Evolutionary conservation across 2,113 vertebrate genomes (phyloP), one percentile per base, ranked within the genome.

Genomic region (Holacanthus passer): DNA sequence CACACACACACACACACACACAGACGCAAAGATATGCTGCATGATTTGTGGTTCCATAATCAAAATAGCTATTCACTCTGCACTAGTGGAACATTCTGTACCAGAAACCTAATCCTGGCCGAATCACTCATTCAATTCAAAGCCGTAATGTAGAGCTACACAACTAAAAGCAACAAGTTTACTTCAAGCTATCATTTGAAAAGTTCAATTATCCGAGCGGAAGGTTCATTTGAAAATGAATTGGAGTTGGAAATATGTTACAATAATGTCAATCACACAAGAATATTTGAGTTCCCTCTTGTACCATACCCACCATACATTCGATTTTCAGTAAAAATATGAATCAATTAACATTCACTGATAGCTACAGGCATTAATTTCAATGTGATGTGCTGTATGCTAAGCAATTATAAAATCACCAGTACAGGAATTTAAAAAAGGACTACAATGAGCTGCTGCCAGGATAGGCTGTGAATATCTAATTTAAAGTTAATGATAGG

Each of bases 11-110:
- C 53, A 78, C 14, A 74, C 24, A 56, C 29, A 56, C 24, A 52
- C 9, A 53, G 24, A 66, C 31, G 64, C 39, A 63, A 41, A 39
- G 29, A 83, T 50, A 77, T 45, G 62, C 39, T 72, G 52, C 27
- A 47, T 17, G 55, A 41, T 58, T 63, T 52, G 7, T 47, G n/a
- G n/a, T n/a, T n/a, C n/a, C 31, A 56, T 32, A 37, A 50, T 70
- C 20, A 64, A 55, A 27, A 12, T 17, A 45, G 19, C 41, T 35
- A 3, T 41, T 45, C 53, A 59, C 50, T 48, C 12, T 35, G 71
- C 14, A 37, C 47, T 19, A 68, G 45, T 16, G 13, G 22, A 32
- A 29, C 39, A 47, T 45, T 43, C 27, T 32, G 55, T 16, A 47
- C 16, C 2, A 58, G 16, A 52, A 2, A 53, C 22, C 17, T 14